Evolutionary conservation across 2,888 invertebrate species (phyloP), one percentile per base, ranked within the genome.

Genomic region (Drosophila birchii): DNA sequence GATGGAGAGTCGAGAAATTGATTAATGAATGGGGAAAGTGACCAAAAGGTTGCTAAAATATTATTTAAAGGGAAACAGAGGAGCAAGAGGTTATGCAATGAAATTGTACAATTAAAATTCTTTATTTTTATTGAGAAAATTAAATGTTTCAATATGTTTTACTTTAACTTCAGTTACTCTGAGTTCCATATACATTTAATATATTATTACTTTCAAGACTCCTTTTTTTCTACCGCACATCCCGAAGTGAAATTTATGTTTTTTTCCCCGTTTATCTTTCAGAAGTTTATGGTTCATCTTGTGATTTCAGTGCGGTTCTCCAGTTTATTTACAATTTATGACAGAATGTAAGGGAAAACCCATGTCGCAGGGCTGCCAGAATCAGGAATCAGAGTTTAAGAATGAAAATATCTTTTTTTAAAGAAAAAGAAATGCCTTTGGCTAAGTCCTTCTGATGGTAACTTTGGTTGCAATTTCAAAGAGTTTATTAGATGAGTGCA

Each of bases 271-370:
- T 7, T 54, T 73, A 63, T 73, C 57, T 32, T 34, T 63, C 41
- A 14, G 14, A 49, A 43, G 57, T 73, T 73, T 63, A 72, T 54
- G 63, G 73, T 57, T 73, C 53, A 70, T 60, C 55, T 56, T 70
- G 32, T 38, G 60, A 55, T 56, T 70, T 34, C 43, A 39, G 38
- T 60, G 26, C 23, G 39, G 45, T n/a, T 18, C 11, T 14, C 9
- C 54, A 26, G 63, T 43, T 55, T 47, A 72, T 58, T 58, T 73
- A 34, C 53, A 58, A 63, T 72, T 72, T 72, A 73, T 63, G 72
- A 23, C 47, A 9, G 51, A 54, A 36, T 18, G 56, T 51, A 44
- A 71, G 43, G 18, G 34, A 55, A 55, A 39, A 43, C 41, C 67
- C 26, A 20, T 20, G 39, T 47, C 14, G 34, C n/a, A 67, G 32